phyloP scores from a whole-genome alignment of 2,888 invertebrate genomes.

The Tenodera sinensis region DNA sequence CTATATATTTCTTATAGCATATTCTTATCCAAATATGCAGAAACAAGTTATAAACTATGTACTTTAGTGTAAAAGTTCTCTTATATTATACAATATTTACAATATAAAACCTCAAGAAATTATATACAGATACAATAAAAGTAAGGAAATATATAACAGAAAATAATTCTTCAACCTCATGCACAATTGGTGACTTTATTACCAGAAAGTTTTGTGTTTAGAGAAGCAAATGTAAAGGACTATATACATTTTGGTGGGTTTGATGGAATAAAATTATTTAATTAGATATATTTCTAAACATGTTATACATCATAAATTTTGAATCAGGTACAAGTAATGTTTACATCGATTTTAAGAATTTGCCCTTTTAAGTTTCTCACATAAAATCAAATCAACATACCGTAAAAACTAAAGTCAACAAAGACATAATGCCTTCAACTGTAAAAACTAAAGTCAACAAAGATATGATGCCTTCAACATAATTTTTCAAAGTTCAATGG shows the following conservation, averaged over 20 bases:
- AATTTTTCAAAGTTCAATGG: no score
- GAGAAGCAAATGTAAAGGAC: not conserved
- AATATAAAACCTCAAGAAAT: slow-evolving; percentile 10
- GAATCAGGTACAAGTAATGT: not conserved
- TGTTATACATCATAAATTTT: not conserved
- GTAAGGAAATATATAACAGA: not conserved
- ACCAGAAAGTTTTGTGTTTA: not conserved
- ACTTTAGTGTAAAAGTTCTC: not conserved
- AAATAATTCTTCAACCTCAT: not conserved
- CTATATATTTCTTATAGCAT: not conserved
- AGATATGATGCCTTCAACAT: no score
- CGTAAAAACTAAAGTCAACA: not conserved
- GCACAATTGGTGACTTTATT: not conserved
- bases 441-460: no score
- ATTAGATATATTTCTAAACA: not conserved
- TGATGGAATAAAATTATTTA: not conserved
- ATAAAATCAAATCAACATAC: not conserved
- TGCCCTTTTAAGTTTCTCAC: not conserved
- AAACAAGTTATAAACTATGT: slow-evolving; percentile 11
- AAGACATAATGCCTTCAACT: not conserved
- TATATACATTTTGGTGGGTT: not conserved
- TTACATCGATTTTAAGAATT: not conserved
- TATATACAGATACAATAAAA: not conserved
- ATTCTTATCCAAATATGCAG: not conserved
- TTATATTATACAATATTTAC: slow-evolving; percentile 9